Evolutionary conservation across 2,797 vertebrate species (phyloP).

Genomic region (Botia kubotai): DNA sequence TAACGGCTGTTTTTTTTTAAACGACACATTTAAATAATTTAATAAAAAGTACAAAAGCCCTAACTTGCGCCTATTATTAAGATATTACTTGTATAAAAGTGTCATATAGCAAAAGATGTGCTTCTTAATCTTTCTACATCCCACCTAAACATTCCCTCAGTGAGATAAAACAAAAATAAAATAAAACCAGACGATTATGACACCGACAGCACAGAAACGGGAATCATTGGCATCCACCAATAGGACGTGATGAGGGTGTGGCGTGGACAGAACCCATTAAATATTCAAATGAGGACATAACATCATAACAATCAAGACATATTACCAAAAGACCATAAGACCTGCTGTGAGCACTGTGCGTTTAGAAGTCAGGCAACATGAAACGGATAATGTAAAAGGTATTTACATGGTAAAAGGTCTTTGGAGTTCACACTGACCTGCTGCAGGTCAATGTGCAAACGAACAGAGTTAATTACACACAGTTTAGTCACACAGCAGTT

Average conservation of each 20-base stretch:
- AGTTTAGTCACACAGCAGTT: conserved; percentile 25
- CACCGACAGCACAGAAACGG: conserved; percentile 62
- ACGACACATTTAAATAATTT: conserved; percentile 18
- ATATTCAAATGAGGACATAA: conserved; percentile 63
- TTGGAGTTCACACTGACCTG: conserved; percentile 42
- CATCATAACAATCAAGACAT: conserved; percentile 49
- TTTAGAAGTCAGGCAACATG: conserved; percentile 14
- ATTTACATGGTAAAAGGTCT: conserved; percentile 26
- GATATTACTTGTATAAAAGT: conserved; percentile 72
- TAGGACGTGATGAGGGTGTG: conserved; percentile 33
- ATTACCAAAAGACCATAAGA: conserved; percentile 50
- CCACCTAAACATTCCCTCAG: conserved; percentile 54
- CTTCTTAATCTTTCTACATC: conserved; percentile 47
- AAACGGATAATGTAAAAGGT: conserved; percentile 1
- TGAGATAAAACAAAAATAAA: conserved; percentile 51
- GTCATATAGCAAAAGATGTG: conserved; percentile 53
- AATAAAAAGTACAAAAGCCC: conserved; percentile 46
- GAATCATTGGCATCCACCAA: conserved; percentile 62
- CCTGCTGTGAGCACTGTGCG: not conserved
- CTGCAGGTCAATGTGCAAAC: conserved; percentile 18
- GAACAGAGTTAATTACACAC: conserved; percentile 60
- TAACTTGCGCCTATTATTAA: conserved; percentile 56
- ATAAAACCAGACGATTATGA: conserved; percentile 46
- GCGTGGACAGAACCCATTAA: conserved; percentile 38
- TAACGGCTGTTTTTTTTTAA: not conserved